Evolutionary conservation across 2,797 vertebrate species (phyloP), one percentile per base, ranked within the genome.

Genomic region (Acanthis flammea): DNA sequence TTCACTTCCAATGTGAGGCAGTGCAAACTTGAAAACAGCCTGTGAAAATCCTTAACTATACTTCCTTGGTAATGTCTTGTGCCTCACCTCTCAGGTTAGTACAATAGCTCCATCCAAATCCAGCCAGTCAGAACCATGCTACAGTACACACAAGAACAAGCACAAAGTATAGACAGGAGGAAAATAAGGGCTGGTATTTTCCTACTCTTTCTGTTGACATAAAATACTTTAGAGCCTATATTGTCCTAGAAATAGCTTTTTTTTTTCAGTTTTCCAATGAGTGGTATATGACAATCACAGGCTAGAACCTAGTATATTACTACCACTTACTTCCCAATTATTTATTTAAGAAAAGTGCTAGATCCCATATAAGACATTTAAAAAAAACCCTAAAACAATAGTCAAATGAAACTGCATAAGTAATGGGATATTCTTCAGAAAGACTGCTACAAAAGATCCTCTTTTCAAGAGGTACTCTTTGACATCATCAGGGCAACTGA

Each of bases 81-180:
- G 80, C 72, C 55, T 50, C 44, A 58, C 39, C 80, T 86, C 51
- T 71, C 82, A 50, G 44, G 35, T 96, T 92, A 94, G 85, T 91
- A 83, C 23, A 39, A 81, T 5, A 86, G 83, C n/a, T 83, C 55
- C 33, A 88, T 24, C 77, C 51, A 87, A 77, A 81, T 41, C 76
- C 84, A 93, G 68, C 45, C 92, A 86, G 72, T 66, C 85, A 94
- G 82, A 95, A 92, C 75, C 61, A 80, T 42, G 75, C 74, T 86
- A 89, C 41, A 79, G 35, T 58, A 94, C 54, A 91, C 42, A 63
- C 39, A 74, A 45, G 54, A 91, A 90, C 58, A 86, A 86, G 70
- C 48, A 92, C 77, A 21, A 91, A 78, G 35, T 55, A 74, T 5
- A 87, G 71, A 75, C 74, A 83, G 45, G 6, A 89, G 45, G 50